Evolutionary conservation across 2,113 vertebrate species (phyloP).

Genomic region (Misgurnus anguillicaudatus): DNA sequence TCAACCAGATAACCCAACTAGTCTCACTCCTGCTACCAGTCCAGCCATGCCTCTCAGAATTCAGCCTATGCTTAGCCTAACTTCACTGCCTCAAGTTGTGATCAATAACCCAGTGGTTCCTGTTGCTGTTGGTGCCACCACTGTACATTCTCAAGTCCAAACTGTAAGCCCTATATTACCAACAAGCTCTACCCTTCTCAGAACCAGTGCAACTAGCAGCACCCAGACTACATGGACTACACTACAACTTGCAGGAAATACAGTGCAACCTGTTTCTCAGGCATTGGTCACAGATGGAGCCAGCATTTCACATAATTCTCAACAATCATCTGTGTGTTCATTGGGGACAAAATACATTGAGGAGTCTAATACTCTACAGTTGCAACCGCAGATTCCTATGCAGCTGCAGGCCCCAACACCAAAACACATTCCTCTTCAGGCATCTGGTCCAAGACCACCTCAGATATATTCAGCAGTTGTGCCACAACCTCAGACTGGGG

Average conservation of each 20-base stretch:
- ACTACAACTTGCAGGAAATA: constrained; percentile 91
- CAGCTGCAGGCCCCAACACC: constrained; percentile 64
- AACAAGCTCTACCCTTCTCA: constrained; percentile 61
- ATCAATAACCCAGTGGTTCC: constrained; percentile 42
- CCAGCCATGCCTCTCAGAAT: constrained; percentile 40
- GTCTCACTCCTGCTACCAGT: constrained; percentile 61
- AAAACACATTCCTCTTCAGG: constrained; percentile 63
- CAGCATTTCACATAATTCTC: constrained; percentile 60
- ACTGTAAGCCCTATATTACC: constrained; percentile 36
- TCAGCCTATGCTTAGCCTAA: constrained; percentile 73
- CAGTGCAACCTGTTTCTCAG: constrained; percentile 91
- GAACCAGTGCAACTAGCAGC: constrained; percentile 74
- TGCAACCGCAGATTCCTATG: constrained; percentile 74
- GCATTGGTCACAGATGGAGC: constrained; percentile 66
- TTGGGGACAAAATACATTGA: constrained; percentile 75
- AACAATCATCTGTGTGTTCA: constrained; percentile 72
- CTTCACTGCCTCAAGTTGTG: constrained; percentile 51
- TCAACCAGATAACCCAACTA: constrained; percentile 58
- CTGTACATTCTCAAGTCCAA: constrained; percentile 17
- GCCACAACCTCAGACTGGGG: constrained; percentile 38
- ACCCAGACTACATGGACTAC: constrained; percentile 98
- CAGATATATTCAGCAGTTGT: constrained; percentile 65
- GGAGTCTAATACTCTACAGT: constrained; percentile 74
- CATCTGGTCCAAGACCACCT: constrained; percentile 59
- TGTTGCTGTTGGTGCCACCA: constrained; percentile 10